A percentile compares a stretch with the other conserved stretches of the same genome.
phyloP scores from a whole-genome alignment of 2,888 invertebrate genomes.

The Synergus gifuensis region DNA sequence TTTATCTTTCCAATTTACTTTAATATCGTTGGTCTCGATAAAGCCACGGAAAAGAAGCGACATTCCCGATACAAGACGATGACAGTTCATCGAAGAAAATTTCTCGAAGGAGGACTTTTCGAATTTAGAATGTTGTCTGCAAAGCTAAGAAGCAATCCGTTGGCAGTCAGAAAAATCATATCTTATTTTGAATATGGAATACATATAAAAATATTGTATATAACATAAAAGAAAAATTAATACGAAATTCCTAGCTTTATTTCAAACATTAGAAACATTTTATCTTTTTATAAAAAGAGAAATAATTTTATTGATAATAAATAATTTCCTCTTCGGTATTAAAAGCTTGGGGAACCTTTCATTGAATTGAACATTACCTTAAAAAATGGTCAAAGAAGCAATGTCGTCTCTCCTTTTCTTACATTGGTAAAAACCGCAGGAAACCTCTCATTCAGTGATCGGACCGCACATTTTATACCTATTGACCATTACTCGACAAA shows the following conservation, averaged over 20 bases:
- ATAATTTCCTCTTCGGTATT: too few species aligned
- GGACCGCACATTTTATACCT: slow-evolving; percentile 4
- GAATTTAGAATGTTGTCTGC: slow-evolving; percentile 14
- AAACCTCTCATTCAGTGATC: slow-evolving; percentile 19
- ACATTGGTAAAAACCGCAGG: background rate
- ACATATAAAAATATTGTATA: too few species aligned
- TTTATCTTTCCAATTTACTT: slow-evolving; percentile 33
- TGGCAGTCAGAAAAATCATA: slow-evolving; percentile 5
- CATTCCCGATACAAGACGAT: background rate
- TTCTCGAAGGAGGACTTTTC: slow-evolving; percentile 1
- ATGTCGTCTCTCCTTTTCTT: background rate
- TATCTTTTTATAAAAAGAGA: too few species aligned
- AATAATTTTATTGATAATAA: too few species aligned
- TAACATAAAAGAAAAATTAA: too few species aligned
- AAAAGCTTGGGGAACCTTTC: too few species aligned
- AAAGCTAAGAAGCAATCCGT: slow-evolving; percentile 14
- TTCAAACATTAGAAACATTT: too few species aligned
- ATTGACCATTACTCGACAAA: background rate
- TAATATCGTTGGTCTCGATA: slow-evolving; percentile 28
- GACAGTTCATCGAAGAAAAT: background rate
- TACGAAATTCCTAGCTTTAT: too few species aligned
- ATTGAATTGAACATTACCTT: too few species aligned
- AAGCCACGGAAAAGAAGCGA: background rate
- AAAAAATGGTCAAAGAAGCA: background rate
- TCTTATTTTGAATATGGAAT: background rate